A percentile compares a stretch with the other conserved stretches of the same genome.
phyloP scores from a whole-genome alignment of 2,888 invertebrate species.

The Drosophila phalerata region DNA sequence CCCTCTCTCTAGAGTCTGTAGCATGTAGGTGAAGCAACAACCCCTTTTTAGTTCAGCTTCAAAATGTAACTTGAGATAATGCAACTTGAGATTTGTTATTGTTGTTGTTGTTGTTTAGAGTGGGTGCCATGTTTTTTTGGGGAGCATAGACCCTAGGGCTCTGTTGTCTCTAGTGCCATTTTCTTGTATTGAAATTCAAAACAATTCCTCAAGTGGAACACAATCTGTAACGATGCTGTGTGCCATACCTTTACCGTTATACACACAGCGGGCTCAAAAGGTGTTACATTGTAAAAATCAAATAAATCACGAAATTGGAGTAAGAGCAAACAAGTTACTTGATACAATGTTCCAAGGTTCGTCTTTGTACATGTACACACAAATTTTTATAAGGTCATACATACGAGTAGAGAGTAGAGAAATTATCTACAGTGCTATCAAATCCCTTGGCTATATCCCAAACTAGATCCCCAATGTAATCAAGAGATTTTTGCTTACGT shows the following conservation, averaged over 20 bases:
- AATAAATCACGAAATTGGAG: constrained; percentile 24
- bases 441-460: constrained; percentile 3
- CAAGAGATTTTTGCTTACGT: not conserved
- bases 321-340: constrained; percentile 8
- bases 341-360: constrained; percentile 9
- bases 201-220: constrained; percentile 58
- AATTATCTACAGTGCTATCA: constrained; percentile 4
- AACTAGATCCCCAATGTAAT: not conserved
- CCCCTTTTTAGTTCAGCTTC: constrained; percentile 48
- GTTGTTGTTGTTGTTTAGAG: constrained; percentile 28
- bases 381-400: not conserved
- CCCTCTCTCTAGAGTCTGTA: constrained; percentile 1
- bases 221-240: constrained; percentile 48
- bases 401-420: not conserved
- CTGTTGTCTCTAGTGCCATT: constrained; percentile 19
- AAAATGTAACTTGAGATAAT: constrained; percentile 65
- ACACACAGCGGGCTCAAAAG: constrained; percentile 8
- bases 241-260: constrained; percentile 6
- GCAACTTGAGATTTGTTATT: constrained; percentile 56
- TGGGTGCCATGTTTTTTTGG: constrained; percentile 35
- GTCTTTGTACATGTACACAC: not conserved
- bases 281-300: constrained; percentile 32
- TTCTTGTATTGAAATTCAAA: constrained; percentile 60
- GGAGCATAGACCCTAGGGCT: constrained; percentile 16
- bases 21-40: constrained; percentile 32